Percentiles rank a stretch among this genome's conserved stretches.
These are phyloP conservation scores for Petrolisthes manimaculis DNA, from an alignment of 2,888 invertebrate genomes.

Conservation along the genomic window DNA sequence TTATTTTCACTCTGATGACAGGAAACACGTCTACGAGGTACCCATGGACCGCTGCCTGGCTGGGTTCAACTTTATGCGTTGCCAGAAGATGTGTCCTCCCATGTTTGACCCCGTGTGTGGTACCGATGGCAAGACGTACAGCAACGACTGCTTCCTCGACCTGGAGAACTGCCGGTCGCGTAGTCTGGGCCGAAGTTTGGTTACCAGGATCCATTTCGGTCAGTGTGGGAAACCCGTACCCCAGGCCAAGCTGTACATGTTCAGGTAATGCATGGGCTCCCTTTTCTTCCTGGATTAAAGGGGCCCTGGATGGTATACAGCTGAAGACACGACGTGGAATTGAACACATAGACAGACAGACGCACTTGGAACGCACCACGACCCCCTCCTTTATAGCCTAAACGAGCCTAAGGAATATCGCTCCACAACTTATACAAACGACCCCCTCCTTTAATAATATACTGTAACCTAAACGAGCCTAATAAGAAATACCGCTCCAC, in stretches of 20 bases:
- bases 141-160: conserved; percentile 84
- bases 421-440: no score
- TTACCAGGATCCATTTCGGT: conserved; percentile 56
- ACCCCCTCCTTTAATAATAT: no score
- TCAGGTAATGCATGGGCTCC: conserved; percentile 47
- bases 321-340: neutral
- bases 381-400: no score
- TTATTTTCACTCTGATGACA: conserved; percentile 2
- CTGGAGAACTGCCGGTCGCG: conserved; percentile 65
- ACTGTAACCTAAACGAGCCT: no score
- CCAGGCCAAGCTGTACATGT: conserved; percentile 64
- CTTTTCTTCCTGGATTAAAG: neutral
- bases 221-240: conserved; percentile 61
- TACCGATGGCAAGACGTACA: conserved; percentile 87
- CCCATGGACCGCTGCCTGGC: conserved; percentile 58
- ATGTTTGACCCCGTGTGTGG: conserved; percentile 78
- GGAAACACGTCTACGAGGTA: conserved; percentile 60
- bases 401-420: no score
- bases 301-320: neutral
- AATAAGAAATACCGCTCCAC: no score
- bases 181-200: conserved; percentile 60
- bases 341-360: no score
- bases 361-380: no score
- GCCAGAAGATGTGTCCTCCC: conserved; percentile 64
- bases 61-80: conserved; percentile 62